These are phyloP conservation scores for Pteronotus mesoamericanus DNA, from an alignment of 2,797 vertebrate genomes.

Conservation along the genomic window DNA sequence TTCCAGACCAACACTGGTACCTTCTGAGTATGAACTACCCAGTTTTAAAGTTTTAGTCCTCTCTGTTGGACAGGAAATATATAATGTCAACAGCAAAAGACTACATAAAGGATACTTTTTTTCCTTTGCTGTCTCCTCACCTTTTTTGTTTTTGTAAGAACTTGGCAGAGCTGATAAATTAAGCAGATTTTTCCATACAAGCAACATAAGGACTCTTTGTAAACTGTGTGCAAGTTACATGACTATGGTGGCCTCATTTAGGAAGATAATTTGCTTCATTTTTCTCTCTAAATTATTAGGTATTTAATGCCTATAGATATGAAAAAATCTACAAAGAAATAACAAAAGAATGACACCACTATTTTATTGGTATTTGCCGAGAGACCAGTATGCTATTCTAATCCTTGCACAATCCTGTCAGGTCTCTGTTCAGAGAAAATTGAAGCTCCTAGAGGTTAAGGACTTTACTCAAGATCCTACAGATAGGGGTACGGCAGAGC, in stretches of 20 bases:
- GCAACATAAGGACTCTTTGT: constrained; percentile 25
- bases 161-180: constrained; percentile 32
- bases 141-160: not conserved
- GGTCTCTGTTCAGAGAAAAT: not conserved
- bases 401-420: not conserved
- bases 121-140: not conserved
- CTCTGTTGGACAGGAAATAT: constrained; percentile 17
- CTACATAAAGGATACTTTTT: not conserved
- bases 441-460: not conserved
- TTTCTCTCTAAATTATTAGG: constrained; percentile 8
- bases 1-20: not conserved
- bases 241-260: not conserved
- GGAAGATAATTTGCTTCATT: constrained; percentile 6
- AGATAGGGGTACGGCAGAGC: not conserved
- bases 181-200: constrained; percentile 22
- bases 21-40: not conserved
- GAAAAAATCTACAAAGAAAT: not conserved
- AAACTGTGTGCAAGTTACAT: not conserved
- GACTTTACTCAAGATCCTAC: not conserved
- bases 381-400: not conserved
- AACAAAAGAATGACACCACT: not conserved
- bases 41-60: not conserved
- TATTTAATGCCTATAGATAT: not conserved
- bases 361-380: constrained; percentile 16
- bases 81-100: constrained; percentile 14